These are phyloP conservation scores for Heliconius aoede DNA, from an alignment of 2,888 invertebrate species.

Conservation along the genomic window DNA sequence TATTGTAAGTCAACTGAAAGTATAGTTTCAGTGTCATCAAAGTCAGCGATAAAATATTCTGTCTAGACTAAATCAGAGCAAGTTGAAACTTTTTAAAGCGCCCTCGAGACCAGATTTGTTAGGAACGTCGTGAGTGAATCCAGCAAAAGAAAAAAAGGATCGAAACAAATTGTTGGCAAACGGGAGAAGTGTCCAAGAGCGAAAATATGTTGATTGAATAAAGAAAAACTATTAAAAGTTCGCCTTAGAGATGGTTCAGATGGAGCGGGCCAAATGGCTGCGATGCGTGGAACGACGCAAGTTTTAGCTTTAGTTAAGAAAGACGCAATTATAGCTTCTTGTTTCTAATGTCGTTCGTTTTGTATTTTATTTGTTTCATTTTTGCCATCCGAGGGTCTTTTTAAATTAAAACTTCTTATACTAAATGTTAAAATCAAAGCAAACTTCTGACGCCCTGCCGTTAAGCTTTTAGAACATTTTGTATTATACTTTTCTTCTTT, in stretches of 20 bases:
- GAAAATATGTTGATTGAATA: constrained; percentile 83
- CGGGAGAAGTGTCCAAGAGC: constrained; percentile 79
- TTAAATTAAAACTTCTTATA: constrained; percentile 11
- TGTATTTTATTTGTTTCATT: constrained; percentile 43
- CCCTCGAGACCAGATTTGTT: constrained; percentile 75
- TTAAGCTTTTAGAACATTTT: neutral
- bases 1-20: constrained; percentile 35
- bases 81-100: constrained; percentile 67
- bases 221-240: constrained; percentile 83
- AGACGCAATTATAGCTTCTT: constrained; percentile 48
- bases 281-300: constrained; percentile 60
- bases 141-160: constrained; percentile 70
- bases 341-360: constrained; percentile 43
- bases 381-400: constrained; percentile 15
- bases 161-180: constrained; percentile 81
- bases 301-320: constrained; percentile 50
- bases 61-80: constrained; percentile 69
- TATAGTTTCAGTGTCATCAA: constrained; percentile 45
- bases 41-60: constrained; percentile 59
- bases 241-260: constrained; percentile 69
- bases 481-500: neutral
- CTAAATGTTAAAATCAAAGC: neutral
- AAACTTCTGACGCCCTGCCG: neutral
- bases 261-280: constrained; percentile 65
- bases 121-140: constrained; percentile 64